phyloP scores from a whole-genome alignment of 2,888 invertebrate genomes.

The Crematogaster levior region DNA sequence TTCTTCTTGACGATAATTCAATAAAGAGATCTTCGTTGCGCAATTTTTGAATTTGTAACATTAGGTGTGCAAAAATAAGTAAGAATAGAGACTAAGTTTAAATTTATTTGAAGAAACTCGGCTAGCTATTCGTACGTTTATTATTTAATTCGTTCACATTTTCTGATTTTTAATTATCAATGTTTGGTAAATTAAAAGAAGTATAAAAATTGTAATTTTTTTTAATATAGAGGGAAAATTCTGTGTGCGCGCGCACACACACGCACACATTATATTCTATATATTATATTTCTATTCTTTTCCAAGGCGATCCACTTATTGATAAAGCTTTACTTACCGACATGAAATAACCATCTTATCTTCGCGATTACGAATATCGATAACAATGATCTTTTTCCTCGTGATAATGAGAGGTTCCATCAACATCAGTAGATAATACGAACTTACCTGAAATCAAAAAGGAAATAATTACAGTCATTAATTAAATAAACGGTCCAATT shows the following conservation, averaged over 20 bases:
- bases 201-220: neutral
- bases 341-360: constrained; percentile 46
- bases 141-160: neutral
- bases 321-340: constrained; percentile 43
- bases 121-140: neutral
- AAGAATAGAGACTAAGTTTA: neutral
- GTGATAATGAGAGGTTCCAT: constrained; percentile 41
- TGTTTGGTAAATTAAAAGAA: neutral
- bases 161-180: neutral
- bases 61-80: neutral
- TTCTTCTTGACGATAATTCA: neutral
- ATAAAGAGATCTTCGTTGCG: neutral
- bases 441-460: constrained; percentile 71
- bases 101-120: neutral
- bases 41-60: neutral
- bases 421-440: constrained; percentile 8
- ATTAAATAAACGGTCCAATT: constrained; percentile 15
- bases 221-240: neutral
- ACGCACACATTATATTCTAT: neutral
- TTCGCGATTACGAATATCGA: constrained; percentile 44
- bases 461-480: neutral
- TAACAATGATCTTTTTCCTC: constrained; percentile 47
- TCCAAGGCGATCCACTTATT: constrained; percentile 11
- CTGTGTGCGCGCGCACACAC: neutral
- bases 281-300: neutral